These are phyloP conservation scores for Holacanthus passer DNA, from an alignment of 2,113 vertebrate genomes.

Conservation along the genomic window DNA sequence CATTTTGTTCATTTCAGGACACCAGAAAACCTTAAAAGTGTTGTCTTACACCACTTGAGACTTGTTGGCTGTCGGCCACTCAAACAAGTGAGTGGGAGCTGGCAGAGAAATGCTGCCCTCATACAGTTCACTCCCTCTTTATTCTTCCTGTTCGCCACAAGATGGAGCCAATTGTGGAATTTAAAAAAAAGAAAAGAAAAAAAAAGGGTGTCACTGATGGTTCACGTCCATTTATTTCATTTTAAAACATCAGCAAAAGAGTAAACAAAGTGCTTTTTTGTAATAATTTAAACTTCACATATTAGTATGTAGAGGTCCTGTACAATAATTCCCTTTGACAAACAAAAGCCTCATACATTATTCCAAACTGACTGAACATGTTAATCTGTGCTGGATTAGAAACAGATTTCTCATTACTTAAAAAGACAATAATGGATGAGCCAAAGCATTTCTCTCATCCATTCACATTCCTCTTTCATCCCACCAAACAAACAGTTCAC, in stretches of 20 bases:
- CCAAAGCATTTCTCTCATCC: constrained; percentile 12
- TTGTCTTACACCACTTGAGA: constrained; percentile 63
- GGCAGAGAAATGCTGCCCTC: constrained; percentile 10
- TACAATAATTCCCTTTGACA: constrained; percentile 52
- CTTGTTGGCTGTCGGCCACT: constrained; percentile 47
- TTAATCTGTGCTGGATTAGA: constrained; percentile 52
- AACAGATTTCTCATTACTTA: constrained; percentile 43
- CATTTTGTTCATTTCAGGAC: constrained; percentile 46
- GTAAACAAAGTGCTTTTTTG: constrained; percentile 59
- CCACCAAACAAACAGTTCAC: neutral
- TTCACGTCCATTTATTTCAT: constrained; percentile 57
- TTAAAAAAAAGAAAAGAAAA: neutral
- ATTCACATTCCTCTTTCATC: constrained; percentile 28
- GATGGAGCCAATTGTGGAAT: constrained; percentile 69
- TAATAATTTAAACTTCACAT: constrained; percentile 67
- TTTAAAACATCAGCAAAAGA: constrained; percentile 48
- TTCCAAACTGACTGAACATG: constrained; percentile 24
- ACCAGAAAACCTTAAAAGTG: constrained; percentile 49
- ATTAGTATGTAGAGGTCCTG: neutral
- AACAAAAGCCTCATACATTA: constrained; percentile 48
- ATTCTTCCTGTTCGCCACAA: constrained; percentile 64
- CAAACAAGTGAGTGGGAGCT: constrained; percentile 59
- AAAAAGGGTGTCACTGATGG: neutral
- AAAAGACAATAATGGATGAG: constrained; percentile 44
- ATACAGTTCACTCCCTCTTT: constrained; percentile 5